Conservation (phyloP, 2,113 vertebrate species). For the Dunckerocampus dactyliophorus region DNA sequence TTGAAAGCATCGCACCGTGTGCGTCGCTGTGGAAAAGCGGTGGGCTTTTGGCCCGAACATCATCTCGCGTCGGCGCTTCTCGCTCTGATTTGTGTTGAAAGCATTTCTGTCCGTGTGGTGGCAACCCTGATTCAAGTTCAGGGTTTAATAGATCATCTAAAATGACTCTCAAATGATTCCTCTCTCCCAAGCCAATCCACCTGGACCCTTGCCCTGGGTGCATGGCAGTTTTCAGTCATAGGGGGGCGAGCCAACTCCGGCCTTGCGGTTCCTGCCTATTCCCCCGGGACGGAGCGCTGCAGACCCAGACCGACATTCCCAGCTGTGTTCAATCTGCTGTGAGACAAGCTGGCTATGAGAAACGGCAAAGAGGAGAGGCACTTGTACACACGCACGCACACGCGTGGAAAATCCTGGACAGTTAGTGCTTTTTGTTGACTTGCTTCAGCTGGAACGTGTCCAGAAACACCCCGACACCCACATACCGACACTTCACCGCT, state of each 20-base stretch:
- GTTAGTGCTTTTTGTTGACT: slow-evolving; percentile 86
- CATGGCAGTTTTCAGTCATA: slow-evolving; percentile 88
- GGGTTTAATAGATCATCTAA: slow-evolving; percentile 98
- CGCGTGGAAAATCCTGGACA: slow-evolving; percentile 80
- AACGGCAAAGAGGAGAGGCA: slow-evolving; percentile 76
- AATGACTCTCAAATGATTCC: slow-evolving; percentile 87
- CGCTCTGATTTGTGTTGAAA: slow-evolving; percentile 77
- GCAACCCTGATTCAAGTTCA: slow-evolving; percentile 97
- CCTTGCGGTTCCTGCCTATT: slow-evolving; percentile 97
- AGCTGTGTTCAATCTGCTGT: slow-evolving; percentile 99
- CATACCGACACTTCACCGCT: slow-evolving; percentile 12
- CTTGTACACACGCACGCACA: slow-evolving; percentile 42
- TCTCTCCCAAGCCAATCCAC: slow-evolving; percentile 87
- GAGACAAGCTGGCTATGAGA: slow-evolving; percentile 99
- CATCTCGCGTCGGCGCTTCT: too few relatives aligned
- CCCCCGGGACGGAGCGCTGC: slow-evolving; percentile 85
- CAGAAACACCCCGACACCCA: slow-evolving; percentile 71
- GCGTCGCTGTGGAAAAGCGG: too few relatives aligned
- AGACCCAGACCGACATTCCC: slow-evolving; percentile 95
- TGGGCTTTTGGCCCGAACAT: too few relatives aligned
- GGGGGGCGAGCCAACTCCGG: slow-evolving; percentile 84
- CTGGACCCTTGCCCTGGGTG: slow-evolving; percentile 90
- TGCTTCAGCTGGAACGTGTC: slow-evolving; percentile 83
- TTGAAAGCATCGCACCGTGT: too few relatives aligned
- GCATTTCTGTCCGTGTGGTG: slow-evolving; percentile 87